These are phyloP conservation scores for Amphiduros pacificus DNA, from an alignment of 2,888 invertebrate genomes.

Conservation along the genomic window DNA sequence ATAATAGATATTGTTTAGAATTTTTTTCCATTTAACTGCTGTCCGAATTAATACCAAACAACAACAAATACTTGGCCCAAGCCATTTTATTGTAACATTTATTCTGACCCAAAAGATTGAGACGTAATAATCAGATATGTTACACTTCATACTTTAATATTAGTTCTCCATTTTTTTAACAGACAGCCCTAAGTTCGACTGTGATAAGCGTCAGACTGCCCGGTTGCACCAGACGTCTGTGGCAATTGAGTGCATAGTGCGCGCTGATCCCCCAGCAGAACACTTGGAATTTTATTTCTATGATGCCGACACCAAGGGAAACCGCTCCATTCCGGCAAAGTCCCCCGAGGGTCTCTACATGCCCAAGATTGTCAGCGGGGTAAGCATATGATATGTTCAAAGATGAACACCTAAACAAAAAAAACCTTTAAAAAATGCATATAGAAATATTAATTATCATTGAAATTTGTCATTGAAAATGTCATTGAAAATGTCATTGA, in stretches of 20 bases:
- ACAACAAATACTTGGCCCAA: no score
- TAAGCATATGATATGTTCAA: conserved; percentile 4
- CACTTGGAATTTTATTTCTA: conserved; percentile 15
- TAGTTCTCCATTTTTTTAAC: background rate
- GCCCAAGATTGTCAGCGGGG: conserved; percentile 12
- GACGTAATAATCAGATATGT: background rate
- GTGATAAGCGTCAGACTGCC: conserved; percentile 2
- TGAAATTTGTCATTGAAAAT: no score
- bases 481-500: no score
- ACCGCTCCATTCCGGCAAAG: conserved; percentile 6
- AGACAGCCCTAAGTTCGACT: conserved; percentile 24
- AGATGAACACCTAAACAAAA: no score
- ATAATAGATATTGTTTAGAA: no score
- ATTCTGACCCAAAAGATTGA: no score
- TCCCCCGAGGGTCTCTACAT: conserved; percentile 16
- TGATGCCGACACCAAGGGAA: background rate
- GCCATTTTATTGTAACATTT: no score
- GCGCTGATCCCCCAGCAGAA: conserved; percentile 13
- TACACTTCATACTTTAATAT: background rate
- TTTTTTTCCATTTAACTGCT: no score
- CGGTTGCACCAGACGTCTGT: conserved; percentile 11
- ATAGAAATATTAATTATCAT: no score
- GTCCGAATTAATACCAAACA: no score
- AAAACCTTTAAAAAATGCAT: no score
- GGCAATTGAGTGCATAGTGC: conserved; percentile 17